These are phyloP conservation scores for Lydus trimaculatus DNA, from an alignment of 2,888 invertebrate genomes.

Conservation along the genomic window DNA sequence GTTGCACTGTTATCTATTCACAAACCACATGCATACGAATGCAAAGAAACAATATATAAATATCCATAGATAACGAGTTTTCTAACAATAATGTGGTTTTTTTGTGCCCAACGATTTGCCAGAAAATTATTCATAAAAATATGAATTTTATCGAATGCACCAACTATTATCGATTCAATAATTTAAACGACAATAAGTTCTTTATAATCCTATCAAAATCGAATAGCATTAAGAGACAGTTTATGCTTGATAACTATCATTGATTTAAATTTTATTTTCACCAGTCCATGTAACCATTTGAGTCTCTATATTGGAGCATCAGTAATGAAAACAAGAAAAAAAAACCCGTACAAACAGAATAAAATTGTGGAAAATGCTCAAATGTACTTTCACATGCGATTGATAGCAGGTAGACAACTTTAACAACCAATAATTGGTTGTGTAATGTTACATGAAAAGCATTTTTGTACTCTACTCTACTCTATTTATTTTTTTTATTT, in stretches of 20 bases:
- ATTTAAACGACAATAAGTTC: background rate
- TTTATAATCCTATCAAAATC: background rate
- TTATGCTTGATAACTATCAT: background rate
- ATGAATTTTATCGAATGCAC: background rate
- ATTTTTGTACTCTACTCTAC: too few relatives aligned
- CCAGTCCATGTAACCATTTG: too few relatives aligned
- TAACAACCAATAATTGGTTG: background rate
- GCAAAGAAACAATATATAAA: background rate
- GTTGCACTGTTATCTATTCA: constrained; percentile 17
- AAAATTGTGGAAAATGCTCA: background rate
- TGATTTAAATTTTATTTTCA: background rate
- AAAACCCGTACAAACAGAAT: background rate
- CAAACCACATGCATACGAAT: background rate
- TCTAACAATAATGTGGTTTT: too few relatives aligned
- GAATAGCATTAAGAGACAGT: background rate
- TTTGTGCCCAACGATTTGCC: too few relatives aligned
- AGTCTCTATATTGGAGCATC: too few relatives aligned
- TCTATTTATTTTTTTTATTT: background rate
- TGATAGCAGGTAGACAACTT: background rate
- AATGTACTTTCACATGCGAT: background rate
- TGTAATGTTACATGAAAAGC: background rate
- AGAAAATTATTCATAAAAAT: too few relatives aligned
- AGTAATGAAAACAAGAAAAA: background rate
- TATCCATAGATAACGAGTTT: too few relatives aligned
- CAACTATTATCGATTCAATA: background rate